phyloP scores from a whole-genome alignment of 2,797 vertebrate species.

The Atherinosoma microstoma region DNA sequence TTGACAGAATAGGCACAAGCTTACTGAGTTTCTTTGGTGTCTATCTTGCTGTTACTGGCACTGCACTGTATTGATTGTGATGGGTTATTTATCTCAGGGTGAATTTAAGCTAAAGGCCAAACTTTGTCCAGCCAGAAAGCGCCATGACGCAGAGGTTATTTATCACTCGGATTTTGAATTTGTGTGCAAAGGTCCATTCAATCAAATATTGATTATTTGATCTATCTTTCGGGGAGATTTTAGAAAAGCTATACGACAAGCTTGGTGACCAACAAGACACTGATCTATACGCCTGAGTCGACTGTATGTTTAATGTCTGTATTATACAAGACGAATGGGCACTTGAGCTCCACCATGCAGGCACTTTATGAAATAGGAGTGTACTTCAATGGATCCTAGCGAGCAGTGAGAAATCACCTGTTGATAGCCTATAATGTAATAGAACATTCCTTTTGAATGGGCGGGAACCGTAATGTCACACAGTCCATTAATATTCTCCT shows the following conservation, averaged over 20 bases:
- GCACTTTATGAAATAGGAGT: constrained; percentile 67
- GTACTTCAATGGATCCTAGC: constrained; percentile 50
- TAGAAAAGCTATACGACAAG: constrained; percentile 12
- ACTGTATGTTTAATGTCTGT: constrained; percentile 55
- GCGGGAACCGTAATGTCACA: constrained; percentile 69
- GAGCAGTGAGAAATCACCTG: constrained; percentile 73
- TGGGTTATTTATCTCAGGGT: constrained; percentile 57
- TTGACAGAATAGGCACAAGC: constrained; percentile 86
- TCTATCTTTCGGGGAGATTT: constrained; percentile 24
- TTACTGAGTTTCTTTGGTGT: constrained; percentile 66
- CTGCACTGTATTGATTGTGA: constrained; percentile 52
- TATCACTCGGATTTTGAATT: constrained; percentile 12
- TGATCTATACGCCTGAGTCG: constrained; percentile 51
- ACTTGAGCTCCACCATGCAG: constrained; percentile 53
- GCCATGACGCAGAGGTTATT: constrained; percentile 9
- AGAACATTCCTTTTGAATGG: constrained; percentile 74
- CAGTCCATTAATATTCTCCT: constrained; percentile 75
- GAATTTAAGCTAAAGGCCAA: constrained; percentile 53
- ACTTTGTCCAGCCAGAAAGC: constrained; percentile 32
- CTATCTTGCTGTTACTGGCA: constrained; percentile 53
- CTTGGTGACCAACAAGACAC: constrained; percentile 50
- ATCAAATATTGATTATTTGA: background rate
- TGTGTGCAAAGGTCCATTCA: background rate
- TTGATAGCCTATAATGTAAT: constrained; percentile 75
- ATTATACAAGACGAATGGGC: constrained; percentile 67